phyloP scores from a whole-genome alignment of 1,140 invertebrate species.

The Drosophila ambigua region DNA sequence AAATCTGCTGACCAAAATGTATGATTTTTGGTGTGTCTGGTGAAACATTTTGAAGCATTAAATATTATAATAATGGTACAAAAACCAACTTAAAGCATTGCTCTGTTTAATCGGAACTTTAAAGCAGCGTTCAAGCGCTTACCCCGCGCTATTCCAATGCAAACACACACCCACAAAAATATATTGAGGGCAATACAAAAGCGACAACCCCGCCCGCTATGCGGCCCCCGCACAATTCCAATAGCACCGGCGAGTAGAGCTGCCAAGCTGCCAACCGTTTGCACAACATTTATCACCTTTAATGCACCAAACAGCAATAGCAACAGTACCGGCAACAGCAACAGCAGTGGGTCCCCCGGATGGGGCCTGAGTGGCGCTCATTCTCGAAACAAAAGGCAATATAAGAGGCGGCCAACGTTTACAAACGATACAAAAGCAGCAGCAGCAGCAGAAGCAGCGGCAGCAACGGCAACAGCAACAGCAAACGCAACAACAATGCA shows the following conservation, averaged over 20 bases:
- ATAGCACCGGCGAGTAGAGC: conserved; percentile 22
- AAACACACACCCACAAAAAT: too few relatives aligned
- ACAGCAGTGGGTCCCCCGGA: not conserved
- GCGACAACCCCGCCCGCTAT: not conserved
- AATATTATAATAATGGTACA: too few relatives aligned
- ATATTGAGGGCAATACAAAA: conserved; percentile 2
- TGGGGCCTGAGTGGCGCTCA: not conserved
- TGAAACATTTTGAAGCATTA: too few relatives aligned
- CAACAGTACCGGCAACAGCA: not conserved
- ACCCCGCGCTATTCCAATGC: too few relatives aligned
- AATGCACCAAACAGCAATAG: conserved; percentile 12
- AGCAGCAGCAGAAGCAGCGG: not conserved
- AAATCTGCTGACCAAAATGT: too few relatives aligned
- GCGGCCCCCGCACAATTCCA: not conserved
- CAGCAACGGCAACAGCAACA: too few relatives aligned
- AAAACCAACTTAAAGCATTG: too few relatives aligned
- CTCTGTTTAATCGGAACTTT: too few relatives aligned
- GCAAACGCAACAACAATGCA: conserved; percentile 47
- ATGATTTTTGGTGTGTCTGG: too few relatives aligned
- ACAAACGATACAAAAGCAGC: conserved; percentile 25
- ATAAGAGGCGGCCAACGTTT: conserved; percentile 30
- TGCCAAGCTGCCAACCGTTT: conserved; percentile 42
- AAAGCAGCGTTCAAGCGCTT: too few relatives aligned
- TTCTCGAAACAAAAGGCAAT: conserved; percentile 22
- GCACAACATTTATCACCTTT: conserved; percentile 67